A percentile compares a stretch with the other conserved stretches of the same genome.
Conservation (phyloP, 2,797 vertebrate genomes). For the Bufotes viridis region DNA sequence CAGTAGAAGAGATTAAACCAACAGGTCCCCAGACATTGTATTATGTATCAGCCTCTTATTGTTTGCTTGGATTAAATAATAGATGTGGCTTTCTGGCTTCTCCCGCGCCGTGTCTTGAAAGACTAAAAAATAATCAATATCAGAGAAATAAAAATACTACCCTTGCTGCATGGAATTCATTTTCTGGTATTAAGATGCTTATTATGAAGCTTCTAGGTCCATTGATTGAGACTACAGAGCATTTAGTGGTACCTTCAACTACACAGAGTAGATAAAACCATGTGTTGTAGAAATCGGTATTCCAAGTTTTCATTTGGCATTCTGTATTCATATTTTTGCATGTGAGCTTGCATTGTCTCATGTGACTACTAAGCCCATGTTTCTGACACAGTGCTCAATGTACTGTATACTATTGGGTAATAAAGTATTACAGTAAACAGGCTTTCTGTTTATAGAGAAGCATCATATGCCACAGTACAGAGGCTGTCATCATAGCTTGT, state of each 20-base stretch:
- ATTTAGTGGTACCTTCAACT: too few species aligned
- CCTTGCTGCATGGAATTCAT: too few species aligned
- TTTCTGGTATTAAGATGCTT: not conserved
- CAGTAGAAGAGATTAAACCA: conserved; percentile 27
- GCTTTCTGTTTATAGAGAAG: not conserved
- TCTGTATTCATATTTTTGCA: not conserved
- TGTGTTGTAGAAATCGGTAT: too few species aligned
- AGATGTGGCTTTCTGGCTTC: not conserved
- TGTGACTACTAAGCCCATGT: not conserved
- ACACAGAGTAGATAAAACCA: too few species aligned
- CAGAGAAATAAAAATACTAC: not conserved
- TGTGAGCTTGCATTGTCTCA: not conserved
- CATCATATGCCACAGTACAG: too few species aligned
- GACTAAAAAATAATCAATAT: not conserved
- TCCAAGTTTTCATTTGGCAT: not conserved
- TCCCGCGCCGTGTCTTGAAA: not conserved
- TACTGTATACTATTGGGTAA: not conserved
- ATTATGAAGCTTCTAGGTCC: not conserved
- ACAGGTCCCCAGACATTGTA: not conserved
- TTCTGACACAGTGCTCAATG: not conserved
- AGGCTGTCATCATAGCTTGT: too few species aligned
- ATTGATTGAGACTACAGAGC: not conserved
- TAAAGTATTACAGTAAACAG: not conserved
- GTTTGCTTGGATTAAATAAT: conserved; percentile 25
- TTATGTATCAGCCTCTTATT: conserved; percentile 2